Evolutionary conservation across 2,888 invertebrate genomes (phyloP).

Genomic region (Hirtodrosophila confusa): DNA sequence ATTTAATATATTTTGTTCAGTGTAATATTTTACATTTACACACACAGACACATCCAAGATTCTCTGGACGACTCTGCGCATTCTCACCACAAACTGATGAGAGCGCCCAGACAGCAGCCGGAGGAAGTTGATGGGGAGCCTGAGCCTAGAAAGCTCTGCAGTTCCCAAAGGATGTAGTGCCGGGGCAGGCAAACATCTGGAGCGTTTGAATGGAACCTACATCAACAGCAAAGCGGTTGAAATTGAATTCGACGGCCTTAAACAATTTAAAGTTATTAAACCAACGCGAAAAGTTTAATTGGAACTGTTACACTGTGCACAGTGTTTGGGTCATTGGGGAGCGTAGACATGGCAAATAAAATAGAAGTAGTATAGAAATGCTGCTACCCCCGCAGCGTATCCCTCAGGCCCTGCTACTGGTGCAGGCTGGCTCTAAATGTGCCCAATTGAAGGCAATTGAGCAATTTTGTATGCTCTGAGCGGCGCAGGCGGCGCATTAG

Average conservation of each 20-base stretch:
- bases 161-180: conserved; percentile 9
- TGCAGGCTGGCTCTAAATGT: conserved; percentile 59
- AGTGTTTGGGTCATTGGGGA: conserved; percentile 35
- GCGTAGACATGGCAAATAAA: conserved; percentile 14
- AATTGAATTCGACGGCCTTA: conserved; percentile 55
- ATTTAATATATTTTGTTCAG: conserved; percentile 27
- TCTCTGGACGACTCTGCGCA: conserved; percentile 48
- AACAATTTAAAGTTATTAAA: conserved; percentile 73
- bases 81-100: conserved; percentile 57
- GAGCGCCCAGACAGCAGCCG: conserved; percentile 13
- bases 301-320: conserved; percentile 42
- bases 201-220: conserved; percentile 40
- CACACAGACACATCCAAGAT: conserved; percentile 1
- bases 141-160: conserved; percentile 50
- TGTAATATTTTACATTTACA: conserved; percentile 11
- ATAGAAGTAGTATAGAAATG: conserved; percentile 23
- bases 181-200: conserved; percentile 31
- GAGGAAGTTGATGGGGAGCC: conserved; percentile 9
- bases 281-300: conserved; percentile 74
- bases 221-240: conserved; percentile 55
- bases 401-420: background rate
- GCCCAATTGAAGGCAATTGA: conserved; percentile 75
- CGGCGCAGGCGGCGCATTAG: conserved; percentile 55
- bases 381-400: background rate
- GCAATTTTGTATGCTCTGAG: conserved; percentile 53